These are phyloP conservation scores for Alfaro cultratus DNA, from an alignment of 2,797 vertebrate genomes.

Conservation along the genomic window DNA sequence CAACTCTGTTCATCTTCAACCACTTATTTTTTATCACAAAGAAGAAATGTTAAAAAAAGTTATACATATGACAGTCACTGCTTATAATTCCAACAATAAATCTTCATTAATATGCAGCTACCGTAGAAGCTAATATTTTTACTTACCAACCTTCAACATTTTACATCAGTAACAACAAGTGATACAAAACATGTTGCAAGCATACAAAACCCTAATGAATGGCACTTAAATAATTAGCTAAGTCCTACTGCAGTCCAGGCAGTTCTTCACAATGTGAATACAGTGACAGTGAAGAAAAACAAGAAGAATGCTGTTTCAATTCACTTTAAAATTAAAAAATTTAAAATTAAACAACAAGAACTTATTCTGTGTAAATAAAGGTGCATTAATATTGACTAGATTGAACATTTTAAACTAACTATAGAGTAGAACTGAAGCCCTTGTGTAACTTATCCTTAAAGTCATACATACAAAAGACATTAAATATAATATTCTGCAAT, in stretches of 20 bases:
- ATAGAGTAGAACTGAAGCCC: not conserved
- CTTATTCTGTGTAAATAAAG: not conserved
- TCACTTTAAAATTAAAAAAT: not conserved
- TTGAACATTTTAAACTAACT: not conserved
- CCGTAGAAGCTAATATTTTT: not conserved
- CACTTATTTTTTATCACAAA: not conserved
- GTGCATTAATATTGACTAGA: not conserved
- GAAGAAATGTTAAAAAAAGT: not conserved
- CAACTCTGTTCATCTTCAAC: not conserved
- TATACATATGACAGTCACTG: not conserved
- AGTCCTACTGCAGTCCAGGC: not conserved
- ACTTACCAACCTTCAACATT: not conserved
- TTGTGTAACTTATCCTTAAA: slow-evolving; percentile 20
- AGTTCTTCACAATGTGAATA: not conserved
- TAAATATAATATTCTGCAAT: slow-evolving; percentile 53
- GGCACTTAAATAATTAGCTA: not conserved
- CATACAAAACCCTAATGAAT: not conserved
- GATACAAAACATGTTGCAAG: not conserved
- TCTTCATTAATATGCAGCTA: not conserved
- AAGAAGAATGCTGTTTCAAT: not conserved
- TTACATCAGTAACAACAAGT: not conserved
- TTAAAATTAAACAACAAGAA: not conserved
- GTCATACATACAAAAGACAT: slow-evolving; percentile 53
- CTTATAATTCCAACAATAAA: not conserved
- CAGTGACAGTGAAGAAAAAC: not conserved